A percentile compares a stretch with the other conserved stretches of the same genome.
phyloP scores from a whole-genome alignment of 2,113 vertebrate species.

The Falco punctatus region DNA sequence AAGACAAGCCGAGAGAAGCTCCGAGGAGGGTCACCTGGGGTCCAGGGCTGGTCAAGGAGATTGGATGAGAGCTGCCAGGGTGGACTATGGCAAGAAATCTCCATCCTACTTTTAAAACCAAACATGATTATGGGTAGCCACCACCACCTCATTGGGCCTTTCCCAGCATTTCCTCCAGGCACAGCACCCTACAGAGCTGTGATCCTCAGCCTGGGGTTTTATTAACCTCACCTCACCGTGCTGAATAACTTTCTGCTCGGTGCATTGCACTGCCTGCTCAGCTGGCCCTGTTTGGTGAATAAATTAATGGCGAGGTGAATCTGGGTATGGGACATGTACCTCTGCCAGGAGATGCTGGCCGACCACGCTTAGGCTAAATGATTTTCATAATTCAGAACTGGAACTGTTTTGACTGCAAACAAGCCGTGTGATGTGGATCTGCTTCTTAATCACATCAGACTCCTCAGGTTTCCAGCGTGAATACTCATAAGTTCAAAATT shows the following conservation, averaged over 20 bases:
- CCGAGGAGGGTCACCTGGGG: background rate
- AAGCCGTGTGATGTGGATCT: background rate
- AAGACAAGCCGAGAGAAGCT: background rate
- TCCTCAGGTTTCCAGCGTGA: slow-evolving; percentile 38
- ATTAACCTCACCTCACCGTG: background rate
- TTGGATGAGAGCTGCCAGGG: background rate
- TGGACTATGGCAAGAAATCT: background rate
- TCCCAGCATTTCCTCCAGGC: background rate
- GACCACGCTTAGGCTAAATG: background rate
- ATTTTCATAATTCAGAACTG: background rate
- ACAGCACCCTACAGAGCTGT: background rate
- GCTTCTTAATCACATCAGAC: slow-evolving; percentile 59
- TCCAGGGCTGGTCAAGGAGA: background rate
- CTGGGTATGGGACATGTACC: background rate
- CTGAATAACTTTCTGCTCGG: background rate
- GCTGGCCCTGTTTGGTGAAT: background rate
- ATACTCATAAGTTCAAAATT: slow-evolving; percentile 34
- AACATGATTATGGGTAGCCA: background rate
- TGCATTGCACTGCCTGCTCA: accelerated
- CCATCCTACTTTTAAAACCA: background rate
- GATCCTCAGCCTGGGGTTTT: background rate
- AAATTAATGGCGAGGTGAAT: background rate
- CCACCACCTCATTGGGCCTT: background rate
- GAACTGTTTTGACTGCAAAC: slow-evolving; percentile 38
- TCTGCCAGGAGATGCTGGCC: background rate